Percentiles rank a stretch among this genome's conserved stretches.
phyloP scores from a whole-genome alignment of 2,113 vertebrate genomes.

The Notothenia coriiceps region DNA sequence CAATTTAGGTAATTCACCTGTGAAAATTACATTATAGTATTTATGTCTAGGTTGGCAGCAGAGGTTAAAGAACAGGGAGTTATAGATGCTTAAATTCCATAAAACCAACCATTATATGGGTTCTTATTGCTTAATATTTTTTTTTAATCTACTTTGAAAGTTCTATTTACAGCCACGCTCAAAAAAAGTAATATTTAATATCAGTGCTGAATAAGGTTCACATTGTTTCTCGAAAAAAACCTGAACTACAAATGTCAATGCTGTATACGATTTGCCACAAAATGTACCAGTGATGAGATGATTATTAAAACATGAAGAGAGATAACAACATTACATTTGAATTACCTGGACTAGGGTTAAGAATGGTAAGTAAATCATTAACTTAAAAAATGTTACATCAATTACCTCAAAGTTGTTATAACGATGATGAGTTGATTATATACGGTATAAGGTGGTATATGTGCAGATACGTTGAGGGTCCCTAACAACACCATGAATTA shows the following conservation, averaged over 20 bases:
- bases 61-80: neutral
- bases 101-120: neutral
- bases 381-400: slow-evolving; percentile 48
- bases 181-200: neutral
- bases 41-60: neutral
- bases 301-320: slow-evolving; percentile 51
- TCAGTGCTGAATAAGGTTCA: neutral
- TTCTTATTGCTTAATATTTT: neutral
- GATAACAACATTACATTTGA: slow-evolving; percentile 65
- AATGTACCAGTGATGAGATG: slow-evolving; percentile 54
- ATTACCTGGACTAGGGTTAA: slow-evolving; percentile 62
- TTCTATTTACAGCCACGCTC: neutral
- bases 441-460: slow-evolving; percentile 42
- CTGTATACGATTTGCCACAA: slow-evolving; percentile 10
- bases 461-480: slow-evolving; percentile 42
- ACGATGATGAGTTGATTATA: slow-evolving; percentile 46
- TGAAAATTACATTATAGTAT: neutral
- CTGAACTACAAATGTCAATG: neutral
- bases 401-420: slow-evolving; percentile 59
- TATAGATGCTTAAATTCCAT: neutral
- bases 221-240: neutral
- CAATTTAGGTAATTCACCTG: neutral
- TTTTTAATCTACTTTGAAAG: no score
- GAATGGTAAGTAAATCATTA: slow-evolving; percentile 55
- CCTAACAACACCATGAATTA: slow-evolving; percentile 82